Conservation (phyloP, 1,140 invertebrate genomes). For the Drosophila prosaltans region DNA sequence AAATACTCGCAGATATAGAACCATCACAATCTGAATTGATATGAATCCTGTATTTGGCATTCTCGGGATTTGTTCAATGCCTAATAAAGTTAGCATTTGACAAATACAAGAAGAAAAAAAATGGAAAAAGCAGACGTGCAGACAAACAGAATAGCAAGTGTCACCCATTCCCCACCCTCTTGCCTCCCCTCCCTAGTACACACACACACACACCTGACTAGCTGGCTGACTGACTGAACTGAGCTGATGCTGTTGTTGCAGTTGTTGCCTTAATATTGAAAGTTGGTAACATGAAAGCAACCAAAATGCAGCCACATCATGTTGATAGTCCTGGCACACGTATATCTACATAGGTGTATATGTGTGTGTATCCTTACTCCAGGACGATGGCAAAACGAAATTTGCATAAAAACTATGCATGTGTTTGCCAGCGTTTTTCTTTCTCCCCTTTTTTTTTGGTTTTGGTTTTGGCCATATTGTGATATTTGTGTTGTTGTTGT, state of each 20-base stretch:
- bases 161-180: slow-evolving; percentile 19
- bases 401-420: slow-evolving; percentile 76
- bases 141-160: slow-evolving; percentile 48
- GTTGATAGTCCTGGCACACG: slow-evolving; percentile 27
- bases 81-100: slow-evolving; percentile 78
- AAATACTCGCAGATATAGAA: not conserved
- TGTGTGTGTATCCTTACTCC: slow-evolving; percentile 44
- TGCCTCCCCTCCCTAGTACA: too few species aligned
- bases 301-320: slow-evolving; percentile 47
- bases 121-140: slow-evolving; percentile 44
- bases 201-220: not conserved
- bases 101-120: slow-evolving; percentile 48
- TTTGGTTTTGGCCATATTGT: slow-evolving; percentile 22
- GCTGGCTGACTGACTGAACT: not conserved
- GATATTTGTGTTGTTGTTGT: slow-evolving; percentile 5
- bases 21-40: too few species aligned
- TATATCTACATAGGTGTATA: slow-evolving; percentile 11
- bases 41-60: slow-evolving; percentile 22
- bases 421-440: slow-evolving; percentile 31
- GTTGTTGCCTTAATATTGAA: slow-evolving; percentile 58
- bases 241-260: slow-evolving; percentile 18
- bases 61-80: slow-evolving; percentile 42
- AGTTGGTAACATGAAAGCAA: slow-evolving; percentile 47
- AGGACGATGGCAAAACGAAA: slow-evolving; percentile 25
- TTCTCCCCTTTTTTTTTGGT: slow-evolving; percentile 10